Percentiles rank a stretch among this genome's conserved stretches.
phyloP scores from a whole-genome alignment of 64 coral and sea anemone genomes.

The Montipora sp. region DNA sequence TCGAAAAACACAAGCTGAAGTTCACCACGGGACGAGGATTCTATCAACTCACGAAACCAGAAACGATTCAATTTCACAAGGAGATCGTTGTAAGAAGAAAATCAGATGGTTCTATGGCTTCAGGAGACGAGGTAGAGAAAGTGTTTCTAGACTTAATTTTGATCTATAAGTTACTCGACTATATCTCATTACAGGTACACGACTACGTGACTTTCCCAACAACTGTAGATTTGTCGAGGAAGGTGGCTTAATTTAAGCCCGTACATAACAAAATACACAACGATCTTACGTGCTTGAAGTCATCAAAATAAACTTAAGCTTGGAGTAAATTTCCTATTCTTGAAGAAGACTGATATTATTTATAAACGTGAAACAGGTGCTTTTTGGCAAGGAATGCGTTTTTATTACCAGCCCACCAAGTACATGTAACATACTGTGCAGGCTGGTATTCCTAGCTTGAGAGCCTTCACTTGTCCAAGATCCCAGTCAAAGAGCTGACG shows the following conservation, averaged over 20 bases:
- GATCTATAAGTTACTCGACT: no score
- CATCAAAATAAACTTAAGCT: neutral
- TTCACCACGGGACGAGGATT: conserved; percentile 90
- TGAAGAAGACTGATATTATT: no score
- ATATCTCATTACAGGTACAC: no score
- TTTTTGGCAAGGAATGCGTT: no score
- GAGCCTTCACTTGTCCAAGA: neutral
- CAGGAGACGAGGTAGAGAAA: conserved; percentile 86
- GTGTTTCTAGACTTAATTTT: no score
- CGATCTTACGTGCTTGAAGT: no score
- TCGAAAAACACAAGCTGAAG: conserved; percentile 89
- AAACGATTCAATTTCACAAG: conserved; percentile 98
- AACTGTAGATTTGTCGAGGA: no score
- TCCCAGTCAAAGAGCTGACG: neutral
- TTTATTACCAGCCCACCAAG: no score
- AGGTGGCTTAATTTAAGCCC: no score
- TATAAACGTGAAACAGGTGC: neutral
- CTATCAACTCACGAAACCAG: conserved; percentile 95
- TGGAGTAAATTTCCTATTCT: neutral
- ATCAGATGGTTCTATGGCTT: conserved; percentile 77
- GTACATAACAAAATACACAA: no score
- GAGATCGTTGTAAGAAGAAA: conserved; percentile 92
- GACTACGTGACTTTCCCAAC: no score
- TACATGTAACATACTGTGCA: no score
- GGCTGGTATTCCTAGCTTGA: neutral